A percentile compares a stretch with the other conserved stretches of the same genome.
Conservation (phyloP, 2,113 vertebrate genomes). For the Rissa tridactyla region DNA sequence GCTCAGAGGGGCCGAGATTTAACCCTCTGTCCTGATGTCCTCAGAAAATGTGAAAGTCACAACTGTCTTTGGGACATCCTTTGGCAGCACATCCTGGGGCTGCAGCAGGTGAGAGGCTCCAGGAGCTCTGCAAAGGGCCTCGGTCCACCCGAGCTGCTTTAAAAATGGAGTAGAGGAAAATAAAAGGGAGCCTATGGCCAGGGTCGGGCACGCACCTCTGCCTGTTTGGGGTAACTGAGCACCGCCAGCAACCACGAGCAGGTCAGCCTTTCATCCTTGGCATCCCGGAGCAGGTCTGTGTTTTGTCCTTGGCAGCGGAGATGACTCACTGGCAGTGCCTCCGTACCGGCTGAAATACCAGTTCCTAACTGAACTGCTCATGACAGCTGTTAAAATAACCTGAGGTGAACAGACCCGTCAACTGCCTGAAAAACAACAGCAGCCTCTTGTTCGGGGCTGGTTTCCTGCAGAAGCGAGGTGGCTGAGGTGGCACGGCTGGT, state of each 20-base stretch:
- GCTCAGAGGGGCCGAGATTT: neutral
- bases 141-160: fast-evolving
- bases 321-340: conserved; percentile 10
- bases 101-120: neutral
- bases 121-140: neutral
- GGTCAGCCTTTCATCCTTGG: neutral
- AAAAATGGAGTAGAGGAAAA: neutral
- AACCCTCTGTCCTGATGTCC: neutral
- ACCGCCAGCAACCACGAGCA: neutral
- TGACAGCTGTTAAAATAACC: conserved; percentile 34
- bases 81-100: neutral
- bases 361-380: neutral
- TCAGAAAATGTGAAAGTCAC: neutral
- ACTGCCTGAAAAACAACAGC: neutral
- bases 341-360: neutral
- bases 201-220: neutral
- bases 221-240: neutral
- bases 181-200: neutral
- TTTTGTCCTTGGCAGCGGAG: neutral
- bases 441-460: neutral
- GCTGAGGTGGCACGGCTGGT: neutral
- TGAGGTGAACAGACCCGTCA: neutral
- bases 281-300: neutral
- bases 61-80: neutral
- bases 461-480: neutral